Conservation (phyloP, 2,113 vertebrate genomes). For the Vanacampus margaritifer region DNA sequence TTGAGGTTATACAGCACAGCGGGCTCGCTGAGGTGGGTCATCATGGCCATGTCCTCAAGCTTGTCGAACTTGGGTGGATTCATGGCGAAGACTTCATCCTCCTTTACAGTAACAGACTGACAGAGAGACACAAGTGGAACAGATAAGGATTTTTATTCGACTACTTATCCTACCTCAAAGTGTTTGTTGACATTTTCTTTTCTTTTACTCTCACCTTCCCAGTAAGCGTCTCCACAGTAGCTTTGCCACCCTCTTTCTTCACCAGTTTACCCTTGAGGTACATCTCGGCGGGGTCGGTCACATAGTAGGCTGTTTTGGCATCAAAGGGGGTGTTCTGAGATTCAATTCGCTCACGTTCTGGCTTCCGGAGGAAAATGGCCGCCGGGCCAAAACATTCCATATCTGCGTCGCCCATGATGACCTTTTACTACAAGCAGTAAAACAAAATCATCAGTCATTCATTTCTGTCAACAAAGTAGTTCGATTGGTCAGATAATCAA, state of each 20-base stretch:
- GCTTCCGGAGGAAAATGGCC: slow-evolving; percentile 80
- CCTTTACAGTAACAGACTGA: slow-evolving; percentile 72
- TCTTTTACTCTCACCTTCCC: slow-evolving; percentile 69
- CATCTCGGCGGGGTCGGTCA: slow-evolving; percentile 73
- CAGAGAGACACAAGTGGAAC: not conserved
- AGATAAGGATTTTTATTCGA: not conserved
- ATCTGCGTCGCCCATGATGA: slow-evolving; percentile 79
- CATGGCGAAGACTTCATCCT: slow-evolving; percentile 72
- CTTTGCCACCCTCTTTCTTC: slow-evolving; percentile 80
- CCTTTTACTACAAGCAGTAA: slow-evolving; percentile 34
- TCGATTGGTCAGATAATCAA: not conserved
- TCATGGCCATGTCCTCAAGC: slow-evolving; percentile 78
- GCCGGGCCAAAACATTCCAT: slow-evolving; percentile 85
- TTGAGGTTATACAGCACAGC: slow-evolving; percentile 83
- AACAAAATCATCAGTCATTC: slow-evolving; percentile 2
- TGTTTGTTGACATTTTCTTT: too few species aligned
- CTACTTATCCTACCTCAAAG: not conserved
- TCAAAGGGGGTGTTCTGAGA: slow-evolving; percentile 81
- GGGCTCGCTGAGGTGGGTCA: slow-evolving; percentile 77
- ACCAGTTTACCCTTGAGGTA: slow-evolving; percentile 80
- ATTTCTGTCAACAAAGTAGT: not conserved
- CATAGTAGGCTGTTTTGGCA: slow-evolving; percentile 81
- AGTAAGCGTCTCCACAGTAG: slow-evolving; percentile 74
- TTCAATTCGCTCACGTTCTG: slow-evolving; percentile 82
- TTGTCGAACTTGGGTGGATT: slow-evolving; percentile 77